Base-by-base conservation (phyloP, 2,888 invertebrate genomes). In the Rosalia funebris region DNA sequence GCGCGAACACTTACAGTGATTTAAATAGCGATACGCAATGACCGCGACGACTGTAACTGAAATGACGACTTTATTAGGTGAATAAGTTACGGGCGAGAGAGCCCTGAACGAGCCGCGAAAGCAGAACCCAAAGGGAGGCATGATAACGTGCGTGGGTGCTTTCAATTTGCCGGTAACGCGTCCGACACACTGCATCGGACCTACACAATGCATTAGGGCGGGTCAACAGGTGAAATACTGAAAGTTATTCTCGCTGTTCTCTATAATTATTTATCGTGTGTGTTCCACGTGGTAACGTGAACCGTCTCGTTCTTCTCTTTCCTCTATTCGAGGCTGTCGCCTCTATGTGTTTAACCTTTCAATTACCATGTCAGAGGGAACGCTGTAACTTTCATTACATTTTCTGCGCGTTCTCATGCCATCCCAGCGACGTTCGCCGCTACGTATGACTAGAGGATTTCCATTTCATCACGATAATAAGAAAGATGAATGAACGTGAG, bases 251-350 rank as follows among this genome's bases (percentile, higher is more conserved):
- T 64, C 60, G 46, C 55, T 64, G 32, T 60, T 60, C 61, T 25
- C 53, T 54, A 45, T 62, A 64, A 66, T 66, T 66, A 63, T 66
- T 58, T 56, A 46, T 57, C 62, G 66, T 66, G 64, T 63, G 63
- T 64, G 66, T 64, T 64, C 66, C 59, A 57, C 60, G 61, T 58
- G 66, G 60, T 55, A 39, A 50, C 39, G 39, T 25, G 20, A 44
- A 14, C 25, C 20, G 20, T 44, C 44, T 25, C 14, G 34, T 39
- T 25, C 12, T 39, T 34, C 50, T 10, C 14, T 39, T 12, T 37
- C 50, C 48, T 19, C 37, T 17, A 19, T 14, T 15, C 37, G 36
- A 12, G 39, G 20, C 39, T 25, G 50, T 50, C 50, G 50, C 50
- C 39, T 50, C 20, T 39, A 50, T 50, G 50, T 50, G 50, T 50